A percentile compares a stretch with the other conserved stretches of the same genome.
Evolutionary conservation across 2,797 vertebrate genomes (phyloP).

Genomic region (Malacoctenus gilli): DNA sequence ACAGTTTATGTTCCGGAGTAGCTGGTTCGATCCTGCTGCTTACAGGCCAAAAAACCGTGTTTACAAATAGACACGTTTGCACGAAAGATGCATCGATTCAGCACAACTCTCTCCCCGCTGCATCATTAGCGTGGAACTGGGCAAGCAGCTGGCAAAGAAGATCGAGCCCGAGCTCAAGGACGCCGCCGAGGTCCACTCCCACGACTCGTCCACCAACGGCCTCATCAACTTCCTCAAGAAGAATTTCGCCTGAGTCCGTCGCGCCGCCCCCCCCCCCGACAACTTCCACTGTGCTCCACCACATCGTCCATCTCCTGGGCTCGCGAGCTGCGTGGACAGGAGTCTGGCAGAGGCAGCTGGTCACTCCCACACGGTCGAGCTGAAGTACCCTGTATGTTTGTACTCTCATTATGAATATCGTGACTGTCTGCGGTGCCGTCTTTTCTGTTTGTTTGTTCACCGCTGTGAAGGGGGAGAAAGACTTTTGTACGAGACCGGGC

Average conservation of each 20-base stretch:
- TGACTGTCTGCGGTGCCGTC: conserved; percentile 46
- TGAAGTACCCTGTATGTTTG: conserved; percentile 69
- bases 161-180: conserved; percentile 94
- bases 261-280: no score
- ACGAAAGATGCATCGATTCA: no score
- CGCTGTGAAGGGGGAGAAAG: conserved; percentile 25
- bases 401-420: conserved; percentile 59
- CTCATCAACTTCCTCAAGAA: conserved; percentile 96
- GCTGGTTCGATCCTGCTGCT: no score
- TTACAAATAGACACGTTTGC: no score
- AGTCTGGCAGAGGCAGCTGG: conserved; percentile 61
- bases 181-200: conserved; percentile 86
- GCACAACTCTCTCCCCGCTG: neutral
- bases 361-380: conserved; percentile 62
- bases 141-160: conserved; percentile 96
- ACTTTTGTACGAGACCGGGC: conserved; percentile 37
- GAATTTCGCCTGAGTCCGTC: conserved; percentile 83
- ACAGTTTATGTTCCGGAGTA: no score
- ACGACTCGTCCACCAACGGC: conserved; percentile 95
- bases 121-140: conserved; percentile 90
- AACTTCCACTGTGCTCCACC: conserved; percentile 18
- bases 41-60: no score
- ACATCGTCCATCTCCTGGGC: conserved; percentile 45
- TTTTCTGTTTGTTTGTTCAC: conserved; percentile 41
- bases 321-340: conserved; percentile 31